Evolutionary conservation across 2,888 invertebrate species (phyloP).

Genomic region (Ctena decussata): DNA sequence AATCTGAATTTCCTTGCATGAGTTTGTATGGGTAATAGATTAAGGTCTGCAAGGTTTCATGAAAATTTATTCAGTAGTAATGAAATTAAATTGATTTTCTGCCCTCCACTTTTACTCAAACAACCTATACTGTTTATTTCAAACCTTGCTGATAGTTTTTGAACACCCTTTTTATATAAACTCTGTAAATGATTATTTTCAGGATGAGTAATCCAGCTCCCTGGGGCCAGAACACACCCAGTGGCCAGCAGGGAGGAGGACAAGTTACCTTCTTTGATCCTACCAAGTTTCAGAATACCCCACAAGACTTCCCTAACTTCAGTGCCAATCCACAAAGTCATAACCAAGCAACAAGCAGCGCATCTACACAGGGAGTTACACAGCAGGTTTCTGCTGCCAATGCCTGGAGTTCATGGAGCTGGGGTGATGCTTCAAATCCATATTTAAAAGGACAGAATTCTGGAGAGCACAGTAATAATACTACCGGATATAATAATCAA

Average conservation of each 20-base stretch:
- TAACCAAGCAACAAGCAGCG: constrained; percentile 7
- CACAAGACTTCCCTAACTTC: background rate
- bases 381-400: background rate
- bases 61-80: too few relatives aligned
- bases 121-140: too few relatives aligned
- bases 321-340: background rate
- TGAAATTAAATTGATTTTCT: too few relatives aligned
- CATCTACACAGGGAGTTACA: background rate
- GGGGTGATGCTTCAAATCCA: constrained; percentile 19
- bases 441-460: background rate
- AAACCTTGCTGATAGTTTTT: too few relatives aligned
- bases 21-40: too few relatives aligned
- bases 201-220: constrained; percentile 72
- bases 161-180: too few relatives aligned
- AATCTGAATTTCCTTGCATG: too few relatives aligned
- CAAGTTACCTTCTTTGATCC: constrained; percentile 79
- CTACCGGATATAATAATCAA: constrained; percentile 45
- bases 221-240: constrained; percentile 57
- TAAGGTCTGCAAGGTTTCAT: too few relatives aligned
- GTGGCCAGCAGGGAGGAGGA: constrained; percentile 50
- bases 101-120: too few relatives aligned
- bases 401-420: constrained; percentile 51
- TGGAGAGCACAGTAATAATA: background rate
- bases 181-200: too few relatives aligned
- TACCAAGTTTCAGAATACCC: constrained; percentile 67